Evolutionary conservation across 2,888 invertebrate genomes (phyloP).

Genomic region (Melitaea athalia): DNA sequence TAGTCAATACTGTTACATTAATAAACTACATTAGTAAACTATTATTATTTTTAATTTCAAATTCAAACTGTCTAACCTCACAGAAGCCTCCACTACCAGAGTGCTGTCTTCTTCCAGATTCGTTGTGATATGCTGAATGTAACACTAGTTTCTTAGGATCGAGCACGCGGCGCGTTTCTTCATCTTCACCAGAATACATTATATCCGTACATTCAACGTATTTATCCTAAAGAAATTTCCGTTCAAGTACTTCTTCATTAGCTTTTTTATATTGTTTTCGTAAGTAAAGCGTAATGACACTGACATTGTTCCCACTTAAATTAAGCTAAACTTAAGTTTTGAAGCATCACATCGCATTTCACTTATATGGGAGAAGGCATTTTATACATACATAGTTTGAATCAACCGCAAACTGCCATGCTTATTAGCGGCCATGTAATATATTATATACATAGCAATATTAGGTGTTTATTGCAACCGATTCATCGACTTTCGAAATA

Average conservation of each 20-base stretch:
- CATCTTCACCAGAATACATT: constrained; percentile 61
- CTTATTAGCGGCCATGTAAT: too few relatives aligned
- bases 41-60: neutral
- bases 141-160: constrained; percentile 46
- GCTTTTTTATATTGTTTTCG: too few relatives aligned
- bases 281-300: too few relatives aligned
- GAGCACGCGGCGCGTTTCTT: constrained; percentile 16
- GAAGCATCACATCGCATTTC: too few relatives aligned
- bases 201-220: constrained; percentile 73
- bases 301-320: too few relatives aligned
- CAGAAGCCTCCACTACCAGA: constrained; percentile 62
- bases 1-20: neutral
- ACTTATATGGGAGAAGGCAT: too few relatives aligned
- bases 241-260: neutral
- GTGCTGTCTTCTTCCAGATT: constrained; percentile 39
- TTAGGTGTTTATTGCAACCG: too few relatives aligned
- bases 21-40: neutral
- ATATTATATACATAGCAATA: too few relatives aligned
- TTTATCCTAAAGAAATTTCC: constrained; percentile 55
- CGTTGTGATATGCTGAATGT: constrained; percentile 58
- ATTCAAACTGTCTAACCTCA: constrained; percentile 49
- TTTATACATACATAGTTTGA: too few relatives aligned
- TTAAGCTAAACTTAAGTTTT: too few relatives aligned
- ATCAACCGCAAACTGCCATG: too few relatives aligned
- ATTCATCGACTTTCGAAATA: too few relatives aligned